Percentiles rank a stretch among this genome's conserved stretches.
Conservation (phyloP, 2,888 invertebrate species). For the Polymixis flavicincta region DNA sequence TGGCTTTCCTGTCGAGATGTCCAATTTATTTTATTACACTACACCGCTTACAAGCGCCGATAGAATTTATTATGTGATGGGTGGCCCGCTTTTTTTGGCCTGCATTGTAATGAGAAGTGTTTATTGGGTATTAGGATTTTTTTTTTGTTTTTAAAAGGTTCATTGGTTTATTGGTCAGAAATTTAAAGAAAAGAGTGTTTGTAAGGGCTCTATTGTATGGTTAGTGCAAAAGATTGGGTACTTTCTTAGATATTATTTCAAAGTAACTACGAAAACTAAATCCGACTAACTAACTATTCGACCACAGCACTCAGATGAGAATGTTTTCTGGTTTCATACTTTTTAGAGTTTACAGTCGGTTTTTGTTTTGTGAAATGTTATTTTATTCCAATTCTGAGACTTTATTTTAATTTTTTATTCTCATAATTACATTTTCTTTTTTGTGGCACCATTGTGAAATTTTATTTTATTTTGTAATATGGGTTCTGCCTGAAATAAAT, state of each 20-base stretch:
- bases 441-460: no score
- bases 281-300: no score
- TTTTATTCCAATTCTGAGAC: no score
- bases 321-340: no score
- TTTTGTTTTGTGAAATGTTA: no score
- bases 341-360: no score
- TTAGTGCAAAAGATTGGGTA: background rate
- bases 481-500: no score
- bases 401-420: no score
- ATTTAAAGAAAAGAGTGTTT: conserved; percentile 1
- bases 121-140: conserved; percentile 47
- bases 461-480: no score
- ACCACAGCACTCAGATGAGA: no score
- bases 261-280: no score
- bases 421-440: no score
- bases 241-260: conserved; percentile 10
- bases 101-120: conserved; percentile 65
- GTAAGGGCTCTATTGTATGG: background rate
- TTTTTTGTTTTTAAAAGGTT: conserved; percentile 39
- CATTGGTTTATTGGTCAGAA: conserved; percentile 21
- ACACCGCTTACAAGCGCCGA: conserved; percentile 65
- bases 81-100: conserved; percentile 64
- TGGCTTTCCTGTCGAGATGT: conserved; percentile 60
- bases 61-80: conserved; percentile 68
- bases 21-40: conserved; percentile 74